Base-by-base conservation (phyloP, 2,113 vertebrate genomes). In the Orthonyx spaldingii region DNA sequence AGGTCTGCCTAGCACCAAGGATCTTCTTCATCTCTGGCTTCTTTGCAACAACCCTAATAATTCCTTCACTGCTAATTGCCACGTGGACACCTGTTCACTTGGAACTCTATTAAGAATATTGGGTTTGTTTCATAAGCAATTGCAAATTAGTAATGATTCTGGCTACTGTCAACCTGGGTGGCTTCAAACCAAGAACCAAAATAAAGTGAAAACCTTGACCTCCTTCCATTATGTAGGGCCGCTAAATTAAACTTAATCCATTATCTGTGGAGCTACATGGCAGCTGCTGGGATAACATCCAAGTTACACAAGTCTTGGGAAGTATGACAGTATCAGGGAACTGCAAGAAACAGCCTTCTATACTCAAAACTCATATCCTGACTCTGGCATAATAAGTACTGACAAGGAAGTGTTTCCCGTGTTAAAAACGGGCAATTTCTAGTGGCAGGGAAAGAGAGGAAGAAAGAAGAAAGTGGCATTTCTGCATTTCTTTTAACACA, bases 151-250 rank as follows among this genome's bases (percentile, higher is more conserved):
- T 71, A 94, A 93, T 21, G 44, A 92, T 88, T 86, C 49, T 84
- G 71, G 71, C 82, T 81, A 78, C 39, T 66, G 64, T 78, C 68
- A 92, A 2, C 18, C 41, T 71, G 49, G 6, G 41, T 90, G 83
- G 60, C 83, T 79, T 86, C 81, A 89, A 94, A 90, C 39, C 77
- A 90, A 70, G 53, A 79, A 84, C 7, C 30, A 79, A 94, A 93
- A 90, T 35, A 47, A 70, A 93, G 71, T 49, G n/a, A 86, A 94
- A 96, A 89, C 76, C 46, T 91, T 85, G 87, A 95, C 88, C 84
- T 93, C 30, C 55, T 92, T 94, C 74, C 77, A 86, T 95, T 88
- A 93, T 66, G 49, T n/a, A 89, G 52, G n/a, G 41, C 28, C 1
- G 0, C 33, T 86, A 92, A 90, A 94, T 78, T 90, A 77, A 89